Conservation (phyloP, 2,113 vertebrate species). For the Spheniscus mendiculus region DNA sequence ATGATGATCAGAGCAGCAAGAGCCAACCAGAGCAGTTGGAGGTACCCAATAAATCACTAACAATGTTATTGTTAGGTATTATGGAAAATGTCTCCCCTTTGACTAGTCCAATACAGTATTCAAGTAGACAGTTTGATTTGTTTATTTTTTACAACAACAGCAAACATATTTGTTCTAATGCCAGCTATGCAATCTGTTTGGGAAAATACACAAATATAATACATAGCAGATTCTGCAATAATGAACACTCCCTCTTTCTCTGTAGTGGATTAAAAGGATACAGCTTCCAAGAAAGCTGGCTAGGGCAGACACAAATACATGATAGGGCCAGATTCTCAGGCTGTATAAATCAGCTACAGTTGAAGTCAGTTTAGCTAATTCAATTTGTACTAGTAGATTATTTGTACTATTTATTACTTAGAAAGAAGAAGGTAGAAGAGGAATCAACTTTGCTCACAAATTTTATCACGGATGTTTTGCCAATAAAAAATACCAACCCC, state of each 20-base stretch:
- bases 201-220: not conserved
- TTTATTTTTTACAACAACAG: not conserved
- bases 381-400: not conserved
- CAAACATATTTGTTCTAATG: not conserved
- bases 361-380: conserved; percentile 1
- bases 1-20: not conserved
- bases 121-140: not conserved
- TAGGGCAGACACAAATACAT: not conserved
- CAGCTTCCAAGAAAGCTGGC: not conserved
- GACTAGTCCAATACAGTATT: not conserved
- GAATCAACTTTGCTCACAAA: not conserved
- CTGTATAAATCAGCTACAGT: not conserved
- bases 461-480: not conserved
- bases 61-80: not conserved
- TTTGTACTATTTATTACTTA: not conserved
- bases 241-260: not conserved
- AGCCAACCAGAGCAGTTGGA: not conserved
- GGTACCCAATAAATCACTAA: not conserved
- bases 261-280: not conserved
- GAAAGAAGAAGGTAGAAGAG: not conserved
- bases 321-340: not conserved
- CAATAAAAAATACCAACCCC: not conserved
- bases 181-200: not conserved
- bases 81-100: not conserved
- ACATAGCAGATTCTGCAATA: not conserved